Conservation (phyloP, 2,888 invertebrate genomes). For the Brachyptera putata region DNA sequence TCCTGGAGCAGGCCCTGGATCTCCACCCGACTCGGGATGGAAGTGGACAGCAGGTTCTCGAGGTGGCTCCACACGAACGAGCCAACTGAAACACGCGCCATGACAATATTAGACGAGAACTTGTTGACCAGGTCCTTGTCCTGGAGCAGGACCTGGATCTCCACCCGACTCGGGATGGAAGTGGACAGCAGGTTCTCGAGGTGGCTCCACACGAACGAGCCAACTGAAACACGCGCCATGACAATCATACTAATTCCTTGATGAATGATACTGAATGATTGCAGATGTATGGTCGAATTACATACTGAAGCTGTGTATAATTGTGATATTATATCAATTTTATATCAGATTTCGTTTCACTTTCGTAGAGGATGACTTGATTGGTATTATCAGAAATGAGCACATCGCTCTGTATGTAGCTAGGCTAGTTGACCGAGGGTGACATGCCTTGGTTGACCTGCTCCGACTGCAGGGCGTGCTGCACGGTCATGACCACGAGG, state of each 20-base stretch:
- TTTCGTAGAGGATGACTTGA: too few species aligned
- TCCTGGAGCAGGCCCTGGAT: slow-evolving; percentile 82
- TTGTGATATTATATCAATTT: too few species aligned
- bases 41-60: slow-evolving; percentile 79
- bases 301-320: too few species aligned
- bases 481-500: slow-evolving; percentile 66
- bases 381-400: too few species aligned
- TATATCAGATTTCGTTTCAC: too few species aligned
- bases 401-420: too few species aligned
- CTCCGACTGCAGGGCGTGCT: slow-evolving; percentile 64
- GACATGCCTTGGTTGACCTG: slow-evolving; percentile 75
- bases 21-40: slow-evolving; percentile 77
- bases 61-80: slow-evolving; percentile 95
- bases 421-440: too few species aligned
- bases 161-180: slow-evolving; percentile 76
- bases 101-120: slow-evolving; percentile 47
- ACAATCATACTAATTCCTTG: too few species aligned
- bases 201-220: slow-evolving; percentile 94
- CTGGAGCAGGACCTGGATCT: slow-evolving; percentile 78
- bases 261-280: too few species aligned
- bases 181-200: slow-evolving; percentile 82
- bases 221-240: slow-evolving; percentile 60
- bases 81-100: slow-evolving; percentile 65
- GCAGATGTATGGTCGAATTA: too few species aligned
- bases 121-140: slow-evolving; percentile 74